Evolutionary conservation across 2,888 invertebrate genomes (phyloP), one percentile per base, ranked within the genome.

Genomic region (Corbicula japonica): DNA sequence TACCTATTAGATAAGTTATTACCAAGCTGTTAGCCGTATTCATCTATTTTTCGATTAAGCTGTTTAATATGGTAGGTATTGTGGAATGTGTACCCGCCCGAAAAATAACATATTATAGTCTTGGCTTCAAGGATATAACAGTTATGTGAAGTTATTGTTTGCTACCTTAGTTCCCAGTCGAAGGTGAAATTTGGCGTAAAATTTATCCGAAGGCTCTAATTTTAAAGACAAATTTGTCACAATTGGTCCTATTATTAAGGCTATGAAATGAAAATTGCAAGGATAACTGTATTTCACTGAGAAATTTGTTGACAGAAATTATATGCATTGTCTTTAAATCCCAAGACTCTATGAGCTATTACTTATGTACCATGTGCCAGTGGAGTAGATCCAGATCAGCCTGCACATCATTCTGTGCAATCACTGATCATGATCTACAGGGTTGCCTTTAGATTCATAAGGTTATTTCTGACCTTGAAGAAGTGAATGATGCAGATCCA

Each of bases 141-240:
- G 60, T 74, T 41, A 66, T 30, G 26, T 21, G 10, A 38, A 50
- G 60, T 74, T 60, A 66, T 60, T 66, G 41, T 60, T 30, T 18
- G 41, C 38, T 38, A 60, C n/a, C n/a, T n/a, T n/a, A n/a, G n/a
- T n/a, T n/a, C n/a, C n/a, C n/a, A n/a, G n/a, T 41, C 21, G 18
- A 46, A 48, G 35, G 32, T 66, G 48, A 56, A 74, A 60, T 74
- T 34, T 35, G 35, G 66, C 50, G 48, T 34, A 66, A 70, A 50
- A 60, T 32, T n/a, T 21, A 35, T 38, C 73, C 60, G 4, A 10
- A 48, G 58, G 73, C 66, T 26, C 50, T 58, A 34, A 54, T 46
- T 60, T 52, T 48, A 26, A 65, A 58, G 32, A 74, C 28, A 65
- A 66, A 74, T 74, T 65, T 60, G 65, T 35, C 28, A 58, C 38